Conservation (phyloP, 2,888 invertebrate species). For the Brassicogethes aeneus region DNA sequence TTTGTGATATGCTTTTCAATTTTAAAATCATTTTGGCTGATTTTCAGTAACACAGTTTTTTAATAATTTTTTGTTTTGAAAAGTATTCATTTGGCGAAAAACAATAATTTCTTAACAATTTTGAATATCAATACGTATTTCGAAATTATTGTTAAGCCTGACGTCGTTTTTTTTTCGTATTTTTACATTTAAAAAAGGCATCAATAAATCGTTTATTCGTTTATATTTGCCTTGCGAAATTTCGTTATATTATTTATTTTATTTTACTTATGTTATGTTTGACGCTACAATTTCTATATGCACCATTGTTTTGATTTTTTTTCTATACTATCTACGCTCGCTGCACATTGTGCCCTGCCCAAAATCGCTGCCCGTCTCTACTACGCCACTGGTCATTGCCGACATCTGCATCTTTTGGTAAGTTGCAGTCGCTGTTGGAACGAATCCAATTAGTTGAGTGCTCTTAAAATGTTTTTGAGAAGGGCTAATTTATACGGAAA, state of each 20-base stretch:
- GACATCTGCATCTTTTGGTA: slow-evolving; percentile 35
- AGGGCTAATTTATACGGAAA: too few species aligned
- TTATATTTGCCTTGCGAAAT: too few species aligned
- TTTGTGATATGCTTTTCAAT: slow-evolving; percentile 18
- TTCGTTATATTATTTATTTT: too few species aligned
- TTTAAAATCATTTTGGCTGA: slow-evolving; percentile 19
- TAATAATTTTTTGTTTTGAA: slow-evolving; percentile 10
- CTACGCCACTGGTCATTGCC: slow-evolving; percentile 28
- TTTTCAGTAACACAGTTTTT: slow-evolving; percentile 16
- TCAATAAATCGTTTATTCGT: too few species aligned
- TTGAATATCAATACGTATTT: too few species aligned
- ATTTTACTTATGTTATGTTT: slow-evolving; percentile 18
- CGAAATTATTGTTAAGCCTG: too few species aligned
- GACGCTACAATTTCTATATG: slow-evolving; percentile 40
- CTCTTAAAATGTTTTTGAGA: background rate
- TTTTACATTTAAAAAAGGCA: too few species aligned
- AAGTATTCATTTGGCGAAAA: too few species aligned
- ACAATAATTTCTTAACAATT: too few species aligned
- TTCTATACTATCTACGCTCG: slow-evolving; percentile 43
- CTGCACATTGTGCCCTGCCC: slow-evolving; percentile 41
- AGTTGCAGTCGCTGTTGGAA: slow-evolving; percentile 29
- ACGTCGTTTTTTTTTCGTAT: slow-evolving; percentile 13
- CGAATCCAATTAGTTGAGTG: too few species aligned
- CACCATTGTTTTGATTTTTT: slow-evolving; percentile 43
- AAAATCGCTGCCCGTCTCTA: slow-evolving; percentile 35